These are phyloP conservation scores for Euplagia quadripunctaria DNA, from an alignment of 2,888 invertebrate species.

Conservation along the genomic window DNA sequence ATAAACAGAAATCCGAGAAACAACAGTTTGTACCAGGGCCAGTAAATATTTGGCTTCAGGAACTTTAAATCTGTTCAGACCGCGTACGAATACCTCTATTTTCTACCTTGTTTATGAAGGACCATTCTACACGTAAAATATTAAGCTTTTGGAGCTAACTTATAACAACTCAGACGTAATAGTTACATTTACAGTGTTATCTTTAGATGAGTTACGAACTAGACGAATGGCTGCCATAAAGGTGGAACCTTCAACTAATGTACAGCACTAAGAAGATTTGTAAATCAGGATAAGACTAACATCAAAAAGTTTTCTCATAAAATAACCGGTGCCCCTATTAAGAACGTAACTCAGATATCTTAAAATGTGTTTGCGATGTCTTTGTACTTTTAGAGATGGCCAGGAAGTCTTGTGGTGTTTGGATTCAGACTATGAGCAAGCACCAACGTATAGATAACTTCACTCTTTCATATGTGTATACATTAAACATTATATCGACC, in stretches of 20 bases:
- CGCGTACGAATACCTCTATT: slow-evolving; percentile 20
- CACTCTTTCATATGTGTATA: no score
- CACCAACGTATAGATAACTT: no score
- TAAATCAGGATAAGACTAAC: neutral
- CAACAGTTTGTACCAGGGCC: slow-evolving; percentile 24
- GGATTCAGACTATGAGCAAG: neutral
- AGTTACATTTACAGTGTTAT: slow-evolving; percentile 4
- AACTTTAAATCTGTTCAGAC: slow-evolving; percentile 26
- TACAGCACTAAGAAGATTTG: neutral
- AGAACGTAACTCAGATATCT: neutral
- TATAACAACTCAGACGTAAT: neutral
- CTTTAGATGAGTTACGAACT: slow-evolving; percentile 11
- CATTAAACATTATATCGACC: neutral
- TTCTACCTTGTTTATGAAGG: slow-evolving; percentile 26
- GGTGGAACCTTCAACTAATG: neutral
- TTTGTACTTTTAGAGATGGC: neutral
- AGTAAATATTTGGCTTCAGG: slow-evolving; percentile 40
- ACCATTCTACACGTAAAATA: slow-evolving; percentile 24
- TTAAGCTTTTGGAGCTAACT: slow-evolving; percentile 13
- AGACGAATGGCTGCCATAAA: slow-evolving; percentile 7
- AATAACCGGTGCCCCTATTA: neutral
- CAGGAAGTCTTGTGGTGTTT: no score
- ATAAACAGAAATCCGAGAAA: slow-evolving; percentile 32
- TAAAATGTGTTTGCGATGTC: neutral
- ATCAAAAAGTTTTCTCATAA: slow-evolving; percentile 7